These are phyloP conservation scores for Ceyx margarethae DNA, from an alignment of 2,113 vertebrate genomes.

Conservation along the genomic window DNA sequence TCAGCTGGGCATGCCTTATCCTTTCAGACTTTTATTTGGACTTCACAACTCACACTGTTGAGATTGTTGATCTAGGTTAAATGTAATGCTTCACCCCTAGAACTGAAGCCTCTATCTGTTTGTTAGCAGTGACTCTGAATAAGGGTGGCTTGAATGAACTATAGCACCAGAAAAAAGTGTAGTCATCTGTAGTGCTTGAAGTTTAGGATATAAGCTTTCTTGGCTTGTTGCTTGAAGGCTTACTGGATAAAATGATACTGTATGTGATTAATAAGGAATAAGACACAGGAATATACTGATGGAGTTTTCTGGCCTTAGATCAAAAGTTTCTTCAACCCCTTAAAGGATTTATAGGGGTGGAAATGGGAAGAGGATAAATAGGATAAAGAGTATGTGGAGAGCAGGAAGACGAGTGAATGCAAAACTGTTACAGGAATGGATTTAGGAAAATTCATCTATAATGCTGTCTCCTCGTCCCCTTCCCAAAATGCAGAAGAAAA, in stretches of 20 bases:
- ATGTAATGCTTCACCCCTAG: background rate
- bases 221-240: background rate
- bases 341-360: background rate
- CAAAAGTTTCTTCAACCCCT: background rate
- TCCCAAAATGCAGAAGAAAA: background rate
- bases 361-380: background rate
- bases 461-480: background rate
- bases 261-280: background rate
- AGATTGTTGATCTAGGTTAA: background rate
- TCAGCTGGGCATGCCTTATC: background rate
- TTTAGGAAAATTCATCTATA: background rate
- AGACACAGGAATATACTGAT: background rate
- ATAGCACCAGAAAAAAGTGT: background rate
- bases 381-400: background rate
- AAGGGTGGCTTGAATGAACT: background rate
- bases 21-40: background rate
- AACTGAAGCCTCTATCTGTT: background rate
- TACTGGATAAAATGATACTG: background rate
- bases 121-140: background rate
- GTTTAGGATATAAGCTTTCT: background rate
- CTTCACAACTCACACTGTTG: accelerated
- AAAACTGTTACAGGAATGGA: background rate
- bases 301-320: background rate
- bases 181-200: background rate
- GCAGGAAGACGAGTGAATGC: background rate